phyloP scores from a whole-genome alignment of 2,888 invertebrate species.

The Lampropteryx suffumata region DNA sequence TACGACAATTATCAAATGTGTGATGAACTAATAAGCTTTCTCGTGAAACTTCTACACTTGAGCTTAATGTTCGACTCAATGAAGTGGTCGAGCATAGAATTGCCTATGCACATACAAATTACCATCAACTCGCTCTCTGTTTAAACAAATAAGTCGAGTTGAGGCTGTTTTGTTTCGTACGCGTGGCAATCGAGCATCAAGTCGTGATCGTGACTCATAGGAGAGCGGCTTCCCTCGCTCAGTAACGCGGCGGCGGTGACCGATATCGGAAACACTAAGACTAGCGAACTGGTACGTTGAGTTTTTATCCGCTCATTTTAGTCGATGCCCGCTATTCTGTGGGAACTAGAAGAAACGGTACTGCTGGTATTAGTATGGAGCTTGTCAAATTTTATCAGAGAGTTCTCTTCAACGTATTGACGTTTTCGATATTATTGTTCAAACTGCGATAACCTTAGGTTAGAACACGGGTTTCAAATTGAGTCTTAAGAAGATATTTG shows the following conservation, averaged over 20 bases:
- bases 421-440: too few relatives aligned
- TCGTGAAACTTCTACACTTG: too few relatives aligned
- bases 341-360: background rate
- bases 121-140: conserved; percentile 9
- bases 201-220: conserved; percentile 50
- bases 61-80: background rate
- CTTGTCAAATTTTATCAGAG: too few relatives aligned
- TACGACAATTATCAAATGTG: too few relatives aligned
- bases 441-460: too few relatives aligned
- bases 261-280: conserved; percentile 32
- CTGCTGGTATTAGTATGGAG: too few relatives aligned
- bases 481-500: too few relatives aligned
- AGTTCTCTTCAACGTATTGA: too few relatives aligned
- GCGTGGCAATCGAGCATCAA: conserved; percentile 42
- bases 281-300: conserved; percentile 29
- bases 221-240: conserved; percentile 63
- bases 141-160: conserved; percentile 16
- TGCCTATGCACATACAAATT: background rate
- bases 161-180: conserved; percentile 18
- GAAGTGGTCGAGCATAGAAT: background rate
- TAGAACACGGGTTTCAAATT: too few relatives aligned
- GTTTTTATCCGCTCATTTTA: conserved; percentile 23
- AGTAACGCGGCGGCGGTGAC: conserved; percentile 32
- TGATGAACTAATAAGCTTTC: too few relatives aligned
- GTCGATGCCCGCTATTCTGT: background rate